Base-by-base conservation (phyloP, 1,140 invertebrate genomes). In the Teleogryllus occipitalis region DNA sequence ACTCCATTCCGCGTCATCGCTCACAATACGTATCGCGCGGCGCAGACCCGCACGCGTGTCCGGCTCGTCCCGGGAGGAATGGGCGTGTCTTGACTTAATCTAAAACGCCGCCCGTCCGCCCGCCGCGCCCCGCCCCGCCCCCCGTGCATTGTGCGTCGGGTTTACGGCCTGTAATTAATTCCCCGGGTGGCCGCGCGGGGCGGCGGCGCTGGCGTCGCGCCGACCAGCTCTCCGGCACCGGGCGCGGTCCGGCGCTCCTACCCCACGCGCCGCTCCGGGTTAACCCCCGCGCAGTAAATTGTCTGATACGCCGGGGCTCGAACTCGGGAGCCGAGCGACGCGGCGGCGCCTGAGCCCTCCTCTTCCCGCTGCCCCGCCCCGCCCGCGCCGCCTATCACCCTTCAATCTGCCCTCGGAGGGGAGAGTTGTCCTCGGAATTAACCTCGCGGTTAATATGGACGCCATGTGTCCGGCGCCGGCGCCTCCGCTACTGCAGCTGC, bases 371-470 rank as follows among this genome's bases (percentile, higher is more conserved):
- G 2, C 54, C 54, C 0, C 54, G 2, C 10, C 54, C 10, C 54
- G 54, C 54, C 2, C 54, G 18, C 54, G 2, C 2, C 18, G 54
- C 7, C 10, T 65, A 65, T 65, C 54, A 65, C 54, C 54, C 54
- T 65, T 65, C 54, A 65, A 65, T 65, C 54, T 65, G 54, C 54
- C 54, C 54, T 65, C 10, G 54, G 54, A 65, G 18, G 54, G 54
- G 54, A 65, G 54, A 65, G 54, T 65, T 65, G 54, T 65, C 54
- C 54, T 65, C 54, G 54, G 54, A 65, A 65, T 65, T 65, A 65
- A 65, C 54, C 54, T 65, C 54, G 54, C 54, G 54, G 54, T 65
- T 65, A 65, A 65, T 65, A 65, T 65, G 54, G 54, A 65, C 54
- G 54, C 54, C 54, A 65, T 65, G 54, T 65, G 54, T 2, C 54